Evolutionary conservation across 2,888 invertebrate genomes (phyloP).

Genomic region (Cantharis rufa): DNA sequence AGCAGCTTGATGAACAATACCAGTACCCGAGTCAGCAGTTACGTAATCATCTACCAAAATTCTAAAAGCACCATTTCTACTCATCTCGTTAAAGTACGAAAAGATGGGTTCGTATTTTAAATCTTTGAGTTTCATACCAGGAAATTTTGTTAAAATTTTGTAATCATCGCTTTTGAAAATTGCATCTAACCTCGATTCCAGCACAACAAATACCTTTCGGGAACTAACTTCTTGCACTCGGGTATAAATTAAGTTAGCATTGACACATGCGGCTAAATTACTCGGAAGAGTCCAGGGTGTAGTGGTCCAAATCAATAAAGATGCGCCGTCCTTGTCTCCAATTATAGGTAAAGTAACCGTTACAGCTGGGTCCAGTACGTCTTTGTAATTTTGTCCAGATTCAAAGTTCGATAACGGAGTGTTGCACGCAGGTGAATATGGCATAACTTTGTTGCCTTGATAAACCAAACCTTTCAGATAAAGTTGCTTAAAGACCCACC

Average conservation of each 20-base stretch:
- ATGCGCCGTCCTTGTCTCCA: slow-evolving; percentile 65
- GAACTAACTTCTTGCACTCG: slow-evolving; percentile 74
- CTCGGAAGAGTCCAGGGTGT: slow-evolving; percentile 99
- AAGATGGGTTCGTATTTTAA: slow-evolving; percentile 89
- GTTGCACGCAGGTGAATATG: slow-evolving; percentile 95
- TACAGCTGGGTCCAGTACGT: slow-evolving; percentile 94
- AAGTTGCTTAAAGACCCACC: slow-evolving; percentile 98
- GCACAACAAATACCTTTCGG: slow-evolving; percentile 76
- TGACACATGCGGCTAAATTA: slow-evolving; percentile 92
- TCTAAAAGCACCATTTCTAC: slow-evolving; percentile 72
- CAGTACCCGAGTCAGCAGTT: slow-evolving; percentile 95
- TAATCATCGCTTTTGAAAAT: slow-evolving; percentile 80
- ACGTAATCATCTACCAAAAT: slow-evolving; percentile 91
- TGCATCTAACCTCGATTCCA: slow-evolving; percentile 79
- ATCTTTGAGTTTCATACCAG: slow-evolving; percentile 78
- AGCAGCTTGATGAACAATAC: slow-evolving; percentile 97
- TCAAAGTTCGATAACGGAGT: slow-evolving; percentile 99
- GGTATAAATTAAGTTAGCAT: slow-evolving; percentile 84
- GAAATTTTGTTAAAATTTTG: slow-evolving; percentile 76
- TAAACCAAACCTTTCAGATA: slow-evolving; percentile 95
- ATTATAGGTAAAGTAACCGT: slow-evolving; percentile 85
- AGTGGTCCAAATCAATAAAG: slow-evolving; percentile 94
- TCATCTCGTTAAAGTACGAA: slow-evolving; percentile 76
- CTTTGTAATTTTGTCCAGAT: slow-evolving; percentile 98
- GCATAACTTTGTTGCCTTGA: slow-evolving; percentile 99